phyloP scores from a whole-genome alignment of 2,113 vertebrate genomes.

The Gymnobelideus leadbeateri region DNA sequence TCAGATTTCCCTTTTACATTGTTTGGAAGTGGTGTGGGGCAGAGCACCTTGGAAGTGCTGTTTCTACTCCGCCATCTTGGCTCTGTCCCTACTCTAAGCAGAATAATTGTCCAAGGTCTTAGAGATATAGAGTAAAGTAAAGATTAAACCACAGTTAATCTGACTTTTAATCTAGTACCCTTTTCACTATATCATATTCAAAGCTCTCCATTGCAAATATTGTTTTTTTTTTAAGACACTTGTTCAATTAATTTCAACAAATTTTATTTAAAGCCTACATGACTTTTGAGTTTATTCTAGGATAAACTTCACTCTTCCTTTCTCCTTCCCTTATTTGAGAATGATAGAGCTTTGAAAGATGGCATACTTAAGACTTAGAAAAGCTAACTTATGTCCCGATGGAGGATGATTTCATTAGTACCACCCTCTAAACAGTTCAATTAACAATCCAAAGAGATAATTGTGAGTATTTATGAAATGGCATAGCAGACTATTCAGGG shows the following conservation, averaged over 20 bases:
- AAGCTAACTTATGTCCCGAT: not conserved
- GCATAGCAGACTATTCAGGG: not conserved
- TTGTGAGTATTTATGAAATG: not conserved
- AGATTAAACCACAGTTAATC: no score
- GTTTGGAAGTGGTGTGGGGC: no score
- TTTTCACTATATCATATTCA: not conserved
- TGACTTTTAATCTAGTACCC: fast-evolving
- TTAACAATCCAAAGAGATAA: not conserved
- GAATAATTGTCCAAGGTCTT: not conserved
- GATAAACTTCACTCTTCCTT: not conserved
- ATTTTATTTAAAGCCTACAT: not conserved
- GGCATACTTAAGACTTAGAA: not conserved
- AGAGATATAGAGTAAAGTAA: not conserved
- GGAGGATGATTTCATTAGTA: not conserved
- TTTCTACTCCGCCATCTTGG: no score
- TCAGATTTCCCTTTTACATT: no score
- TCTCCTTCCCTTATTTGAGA: not conserved
- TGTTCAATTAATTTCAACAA: not conserved
- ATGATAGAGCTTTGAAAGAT: not conserved
- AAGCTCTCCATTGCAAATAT: not conserved
- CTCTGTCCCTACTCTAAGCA: no score
- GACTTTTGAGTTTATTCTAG: not conserved
- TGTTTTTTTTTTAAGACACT: not conserved
- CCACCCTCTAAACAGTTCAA: not conserved
- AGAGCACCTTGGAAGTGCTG: no score